phyloP scores from a whole-genome alignment of 1,140 invertebrate species.

The Drosophila saltans region DNA sequence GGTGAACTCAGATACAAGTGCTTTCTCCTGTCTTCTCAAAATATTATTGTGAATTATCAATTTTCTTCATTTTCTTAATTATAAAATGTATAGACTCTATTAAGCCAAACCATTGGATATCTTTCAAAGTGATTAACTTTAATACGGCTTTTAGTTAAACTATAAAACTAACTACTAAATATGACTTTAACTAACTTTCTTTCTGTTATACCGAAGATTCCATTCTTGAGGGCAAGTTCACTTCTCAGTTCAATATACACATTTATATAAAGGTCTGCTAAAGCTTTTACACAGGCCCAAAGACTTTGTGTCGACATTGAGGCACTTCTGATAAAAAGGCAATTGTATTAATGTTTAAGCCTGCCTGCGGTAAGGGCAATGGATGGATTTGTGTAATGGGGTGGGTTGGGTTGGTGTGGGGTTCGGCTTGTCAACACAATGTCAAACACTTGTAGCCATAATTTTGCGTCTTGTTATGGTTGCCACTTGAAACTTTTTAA shows the following conservation, averaged over 20 bases:
- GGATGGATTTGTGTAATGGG: neutral
- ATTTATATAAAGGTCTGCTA: neutral
- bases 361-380: slow-evolving; percentile 9
- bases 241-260: neutral
- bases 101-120: too few species aligned
- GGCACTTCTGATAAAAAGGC: neutral
- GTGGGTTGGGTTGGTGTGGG: neutral
- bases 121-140: too few species aligned
- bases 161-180: too few species aligned
- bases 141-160: too few species aligned
- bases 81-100: too few species aligned
- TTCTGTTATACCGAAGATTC: too few species aligned
- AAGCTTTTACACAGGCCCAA: neutral
- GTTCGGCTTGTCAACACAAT: slow-evolving; percentile 43
- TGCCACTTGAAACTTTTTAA: slow-evolving; percentile 63
- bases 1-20: too few species aligned
- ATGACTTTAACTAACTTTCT: too few species aligned
- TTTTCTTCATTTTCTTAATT: too few species aligned
- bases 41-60: too few species aligned
- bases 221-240: too few species aligned
- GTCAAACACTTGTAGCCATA: slow-evolving; percentile 68
- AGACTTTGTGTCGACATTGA: neutral
- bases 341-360: neutral
- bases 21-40: too few species aligned
- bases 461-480: slow-evolving; percentile 41